phyloP scores from a whole-genome alignment of 1,140 invertebrate genomes.

The Hycleus cichorii region DNA sequence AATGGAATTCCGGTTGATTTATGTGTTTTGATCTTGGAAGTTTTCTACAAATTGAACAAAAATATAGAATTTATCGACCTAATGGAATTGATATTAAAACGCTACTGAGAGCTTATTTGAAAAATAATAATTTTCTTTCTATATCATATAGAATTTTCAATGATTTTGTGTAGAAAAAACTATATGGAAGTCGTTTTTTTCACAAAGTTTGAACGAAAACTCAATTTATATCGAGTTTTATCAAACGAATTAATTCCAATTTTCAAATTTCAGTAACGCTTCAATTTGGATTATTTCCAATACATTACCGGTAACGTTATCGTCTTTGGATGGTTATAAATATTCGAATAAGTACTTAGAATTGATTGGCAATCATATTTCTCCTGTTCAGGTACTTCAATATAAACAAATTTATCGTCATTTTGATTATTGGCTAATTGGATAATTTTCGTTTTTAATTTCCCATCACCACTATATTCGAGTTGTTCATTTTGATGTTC shows the following conservation, averaged over 20 bases:
- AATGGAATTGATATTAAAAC: too few species aligned
- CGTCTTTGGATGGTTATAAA: conserved; percentile 85
- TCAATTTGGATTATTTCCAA: too few species aligned
- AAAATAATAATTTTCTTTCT: too few species aligned
- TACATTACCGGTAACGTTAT: conserved; percentile 58
- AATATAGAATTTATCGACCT: too few species aligned
- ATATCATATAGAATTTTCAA: too few species aligned
- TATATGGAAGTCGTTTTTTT: too few species aligned
- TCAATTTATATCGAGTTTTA: too few species aligned
- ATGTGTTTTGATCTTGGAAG: conserved; percentile 61
- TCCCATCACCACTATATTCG: conserved; percentile 36
- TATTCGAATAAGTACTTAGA: conserved; percentile 79
- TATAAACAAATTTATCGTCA: conserved; percentile 51
- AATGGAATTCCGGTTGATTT: conserved; percentile 65
- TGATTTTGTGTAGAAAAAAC: too few species aligned
- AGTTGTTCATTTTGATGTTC: conserved; percentile 53
- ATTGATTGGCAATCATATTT: conserved; percentile 94
- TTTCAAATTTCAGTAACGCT: too few species aligned
- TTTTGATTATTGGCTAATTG: conserved; percentile 36
- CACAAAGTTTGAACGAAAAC: too few species aligned
- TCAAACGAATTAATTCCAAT: too few species aligned
- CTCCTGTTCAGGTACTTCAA: conserved; percentile 54
- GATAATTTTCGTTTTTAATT: conserved; percentile 21
- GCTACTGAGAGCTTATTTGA: too few species aligned
- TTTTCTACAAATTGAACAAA: conserved; percentile 19